These are phyloP conservation scores for Macrocentrus cingulum DNA, from an alignment of 1,140 invertebrate genomes.

Conservation along the genomic window DNA sequence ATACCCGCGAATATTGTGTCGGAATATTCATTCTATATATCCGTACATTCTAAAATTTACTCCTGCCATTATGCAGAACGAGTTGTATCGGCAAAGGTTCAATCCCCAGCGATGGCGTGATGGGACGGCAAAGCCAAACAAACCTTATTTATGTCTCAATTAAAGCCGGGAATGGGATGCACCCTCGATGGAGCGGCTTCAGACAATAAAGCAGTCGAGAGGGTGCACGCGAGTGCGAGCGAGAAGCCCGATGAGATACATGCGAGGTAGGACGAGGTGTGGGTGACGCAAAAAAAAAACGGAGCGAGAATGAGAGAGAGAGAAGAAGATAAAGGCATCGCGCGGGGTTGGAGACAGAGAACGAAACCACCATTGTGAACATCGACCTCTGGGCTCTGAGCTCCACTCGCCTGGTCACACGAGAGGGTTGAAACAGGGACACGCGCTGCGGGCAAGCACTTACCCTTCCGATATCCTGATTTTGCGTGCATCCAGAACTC, in stretches of 20 bases:
- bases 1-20: neutral
- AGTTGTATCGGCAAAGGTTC: slow-evolving; percentile 57
- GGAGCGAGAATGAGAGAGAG: slow-evolving; percentile 19
- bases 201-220: slow-evolving; percentile 58
- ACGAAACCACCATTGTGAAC: slow-evolving; percentile 56
- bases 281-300: slow-evolving; percentile 33
- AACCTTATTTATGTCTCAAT: slow-evolving; percentile 63
- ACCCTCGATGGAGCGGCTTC: slow-evolving; percentile 58
- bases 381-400: slow-evolving; percentile 54
- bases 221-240: slow-evolving; percentile 29
- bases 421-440: slow-evolving; percentile 34
- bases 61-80: slow-evolving; percentile 58
- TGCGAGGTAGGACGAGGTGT: slow-evolving; percentile 14
- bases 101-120: slow-evolving; percentile 54
- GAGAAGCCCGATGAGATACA: slow-evolving; percentile 23
- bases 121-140: slow-evolving; percentile 58
- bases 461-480: slow-evolving; percentile 33
- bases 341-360: slow-evolving; percentile 47
- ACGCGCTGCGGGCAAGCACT: slow-evolving; percentile 39
- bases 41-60: slow-evolving; percentile 48
- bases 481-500: slow-evolving; percentile 51
- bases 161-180: slow-evolving; percentile 60
- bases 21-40: slow-evolving; percentile 11
- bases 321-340: slow-evolving; percentile 36
- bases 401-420: slow-evolving; percentile 21